These are phyloP conservation scores for Arvicanthis niloticus DNA, from an alignment of 2,113 vertebrate species.

Conservation along the genomic window DNA sequence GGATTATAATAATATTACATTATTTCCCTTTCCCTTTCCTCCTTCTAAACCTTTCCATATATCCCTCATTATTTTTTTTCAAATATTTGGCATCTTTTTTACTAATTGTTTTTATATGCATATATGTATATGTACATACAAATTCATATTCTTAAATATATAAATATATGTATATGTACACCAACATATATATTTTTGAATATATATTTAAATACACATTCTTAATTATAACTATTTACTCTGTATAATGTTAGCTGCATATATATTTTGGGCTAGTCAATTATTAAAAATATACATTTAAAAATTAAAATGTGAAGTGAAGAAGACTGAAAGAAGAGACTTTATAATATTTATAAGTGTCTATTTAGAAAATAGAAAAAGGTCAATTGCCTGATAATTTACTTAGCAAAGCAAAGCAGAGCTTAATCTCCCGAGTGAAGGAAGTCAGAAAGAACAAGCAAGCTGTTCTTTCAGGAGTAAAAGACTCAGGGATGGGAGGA, in stretches of 20 bases:
- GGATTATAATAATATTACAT: neutral
- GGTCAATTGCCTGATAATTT: neutral
- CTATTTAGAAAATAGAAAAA: neutral
- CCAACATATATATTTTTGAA: neutral
- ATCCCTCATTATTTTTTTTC: neutral
- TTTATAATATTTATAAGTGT: neutral
- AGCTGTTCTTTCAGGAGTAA: neutral
- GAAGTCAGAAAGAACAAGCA: neutral
- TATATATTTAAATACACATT: no score
- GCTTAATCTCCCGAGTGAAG: neutral
- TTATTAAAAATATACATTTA: neutral
- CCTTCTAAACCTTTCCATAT: neutral
- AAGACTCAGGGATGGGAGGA: neutral
- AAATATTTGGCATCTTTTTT: neutral
- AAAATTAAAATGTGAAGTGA: neutral
- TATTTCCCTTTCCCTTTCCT: neutral
- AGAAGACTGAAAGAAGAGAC: neutral
- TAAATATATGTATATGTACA: neutral
- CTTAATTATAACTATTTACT: neutral
- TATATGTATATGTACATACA: neutral
- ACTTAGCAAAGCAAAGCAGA: neutral
- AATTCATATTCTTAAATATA: neutral
- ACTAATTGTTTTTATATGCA: neutral
- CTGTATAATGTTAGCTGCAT: neutral
- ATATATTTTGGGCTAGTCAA: neutral